These are phyloP conservation scores for Trachurus trachurus DNA, from an alignment of 2,797 vertebrate species.

Conservation along the genomic window DNA sequence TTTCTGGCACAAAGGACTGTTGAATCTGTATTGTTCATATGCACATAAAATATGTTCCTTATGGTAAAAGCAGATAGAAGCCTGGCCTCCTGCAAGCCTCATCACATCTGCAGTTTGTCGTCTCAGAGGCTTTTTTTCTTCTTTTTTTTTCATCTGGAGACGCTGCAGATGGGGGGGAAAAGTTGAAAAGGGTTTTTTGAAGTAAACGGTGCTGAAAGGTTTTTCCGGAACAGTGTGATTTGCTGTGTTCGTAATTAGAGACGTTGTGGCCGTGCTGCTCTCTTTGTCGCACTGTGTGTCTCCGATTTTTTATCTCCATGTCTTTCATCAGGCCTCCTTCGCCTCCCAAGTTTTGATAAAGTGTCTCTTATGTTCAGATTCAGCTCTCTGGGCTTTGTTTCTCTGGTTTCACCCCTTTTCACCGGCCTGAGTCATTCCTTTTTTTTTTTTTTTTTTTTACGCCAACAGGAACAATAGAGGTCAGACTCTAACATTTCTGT, in stretches of 20 bases:
- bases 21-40: constrained; percentile 12
- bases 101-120: constrained; percentile 26
- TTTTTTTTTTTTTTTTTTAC: neutral
- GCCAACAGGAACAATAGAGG: neutral
- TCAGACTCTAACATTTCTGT: neutral
- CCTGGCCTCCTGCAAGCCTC: constrained; percentile 18
- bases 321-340: constrained; percentile 22
- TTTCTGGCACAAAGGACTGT: neutral
- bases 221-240: constrained; percentile 31
- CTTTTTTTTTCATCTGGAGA: constrained; percentile 24
- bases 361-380: constrained; percentile 30
- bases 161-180: constrained; percentile 36
- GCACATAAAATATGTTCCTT: constrained; percentile 27
- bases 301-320: constrained; percentile 17
- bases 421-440: neutral
- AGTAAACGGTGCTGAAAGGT: constrained; percentile 15
- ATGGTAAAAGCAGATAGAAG: constrained; percentile 13
- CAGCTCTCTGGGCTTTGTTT: constrained; percentile 17
- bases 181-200: constrained; percentile 12
- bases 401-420: constrained; percentile 4
- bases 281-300: constrained; percentile 9
- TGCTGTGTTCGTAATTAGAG: constrained; percentile 31
- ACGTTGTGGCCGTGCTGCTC: constrained; percentile 6
- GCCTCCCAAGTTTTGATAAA: constrained; percentile 34
- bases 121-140: constrained; percentile 3